phyloP scores from a whole-genome alignment of 1,140 invertebrate genomes.

The Drosophila jambulina region DNA sequence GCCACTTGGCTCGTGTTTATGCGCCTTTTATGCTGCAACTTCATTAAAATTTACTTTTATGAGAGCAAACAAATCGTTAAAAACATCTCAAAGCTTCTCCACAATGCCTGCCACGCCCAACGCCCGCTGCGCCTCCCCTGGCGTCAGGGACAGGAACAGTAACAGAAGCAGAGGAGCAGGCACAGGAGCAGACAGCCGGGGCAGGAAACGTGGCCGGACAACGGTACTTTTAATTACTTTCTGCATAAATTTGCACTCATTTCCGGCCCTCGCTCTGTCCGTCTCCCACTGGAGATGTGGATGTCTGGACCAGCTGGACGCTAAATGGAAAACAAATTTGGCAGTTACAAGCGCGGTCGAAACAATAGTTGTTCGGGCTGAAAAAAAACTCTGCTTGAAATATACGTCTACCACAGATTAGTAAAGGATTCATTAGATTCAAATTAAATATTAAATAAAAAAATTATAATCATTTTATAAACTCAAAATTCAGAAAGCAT shows the following conservation, averaged over 20 bases:
- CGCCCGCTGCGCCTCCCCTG: background rate
- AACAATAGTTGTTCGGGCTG: slow-evolving; percentile 1
- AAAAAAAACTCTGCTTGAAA: background rate
- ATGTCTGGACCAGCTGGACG: slow-evolving; percentile 32
- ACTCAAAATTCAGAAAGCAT: background rate
- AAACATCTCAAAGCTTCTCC: slow-evolving; percentile 52
- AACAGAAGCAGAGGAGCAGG: background rate
- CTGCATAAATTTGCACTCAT: slow-evolving; percentile 80
- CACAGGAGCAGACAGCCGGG: background rate
- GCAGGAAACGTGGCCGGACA: slow-evolving; percentile 57
- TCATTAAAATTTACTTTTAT: slow-evolving; percentile 78
- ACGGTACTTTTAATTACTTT: slow-evolving; percentile 79
- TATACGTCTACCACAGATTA: background rate
- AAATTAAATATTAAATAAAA: background rate
- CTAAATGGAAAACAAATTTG: slow-evolving; percentile 47
- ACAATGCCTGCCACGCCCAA: slow-evolving; percentile 34
- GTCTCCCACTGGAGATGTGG: slow-evolving; percentile 8
- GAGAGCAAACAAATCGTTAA: slow-evolving; percentile 68
- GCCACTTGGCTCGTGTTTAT: slow-evolving; percentile 49
- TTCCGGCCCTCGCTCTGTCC: slow-evolving; percentile 32
- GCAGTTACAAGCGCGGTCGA: slow-evolving; percentile 2
- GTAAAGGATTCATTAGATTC: too few species aligned
- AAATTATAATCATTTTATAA: background rate
- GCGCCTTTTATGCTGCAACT: slow-evolving; percentile 74
- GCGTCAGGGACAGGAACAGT: slow-evolving; percentile 5